A percentile compares a stretch with the other conserved stretches of the same genome.
These are phyloP conservation scores for Aporophyla nigra DNA, from an alignment of 2,888 invertebrate species.

Conservation along the genomic window DNA sequence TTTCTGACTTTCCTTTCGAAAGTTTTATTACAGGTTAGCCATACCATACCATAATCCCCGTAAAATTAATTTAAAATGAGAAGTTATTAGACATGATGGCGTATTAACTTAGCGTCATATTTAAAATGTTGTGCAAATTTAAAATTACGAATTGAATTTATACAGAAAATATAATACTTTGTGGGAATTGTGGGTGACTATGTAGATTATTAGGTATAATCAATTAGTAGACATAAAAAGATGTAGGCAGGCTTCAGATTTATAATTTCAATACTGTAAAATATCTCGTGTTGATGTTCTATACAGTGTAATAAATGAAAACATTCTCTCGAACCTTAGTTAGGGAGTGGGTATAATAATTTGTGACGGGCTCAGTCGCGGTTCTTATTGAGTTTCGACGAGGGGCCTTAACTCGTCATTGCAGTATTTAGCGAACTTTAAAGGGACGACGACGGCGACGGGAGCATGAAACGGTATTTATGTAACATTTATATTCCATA, in stretches of 20 bases:
- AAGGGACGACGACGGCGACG: constrained; percentile 56
- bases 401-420: constrained; percentile 70
- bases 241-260: background rate
- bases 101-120: background rate
- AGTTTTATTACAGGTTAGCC: constrained; percentile 18
- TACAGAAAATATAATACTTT: background rate
- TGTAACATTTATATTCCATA: constrained; percentile 53
- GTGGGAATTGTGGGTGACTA: too few species aligned
- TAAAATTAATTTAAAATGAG: constrained; percentile 23
- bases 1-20: constrained; percentile 12
- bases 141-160: background rate
- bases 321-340: constrained; percentile 56
- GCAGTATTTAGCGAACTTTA: constrained; percentile 69
- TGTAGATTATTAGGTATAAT: background rate
- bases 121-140: background rate
- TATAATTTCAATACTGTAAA: constrained; percentile 23
- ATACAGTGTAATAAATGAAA: constrained; percentile 46
- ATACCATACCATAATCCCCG: background rate
- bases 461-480: constrained; percentile 55
- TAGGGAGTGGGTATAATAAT: constrained; percentile 65
- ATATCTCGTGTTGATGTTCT: constrained; percentile 31
- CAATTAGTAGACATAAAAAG: background rate
- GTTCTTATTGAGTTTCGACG: constrained; percentile 68
- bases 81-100: constrained; percentile 6
- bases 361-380: constrained; percentile 65